These are phyloP conservation scores for Drosophila micromelanica DNA, from an alignment of 1,140 invertebrate genomes.

Conservation along the genomic window DNA sequence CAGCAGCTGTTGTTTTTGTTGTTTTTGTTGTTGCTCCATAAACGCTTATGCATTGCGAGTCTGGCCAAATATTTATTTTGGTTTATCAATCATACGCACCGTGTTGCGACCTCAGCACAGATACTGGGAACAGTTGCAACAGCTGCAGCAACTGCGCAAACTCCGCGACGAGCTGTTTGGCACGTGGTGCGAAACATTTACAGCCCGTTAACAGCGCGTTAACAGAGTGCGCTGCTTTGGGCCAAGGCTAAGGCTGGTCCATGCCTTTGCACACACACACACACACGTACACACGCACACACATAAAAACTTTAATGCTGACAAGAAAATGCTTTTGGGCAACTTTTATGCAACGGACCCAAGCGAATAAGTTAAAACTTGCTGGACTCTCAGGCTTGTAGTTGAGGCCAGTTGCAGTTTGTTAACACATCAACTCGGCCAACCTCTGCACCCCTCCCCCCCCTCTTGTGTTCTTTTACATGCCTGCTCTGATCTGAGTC, in stretches of 20 bases:
- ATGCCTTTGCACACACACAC: conserved; percentile 24
- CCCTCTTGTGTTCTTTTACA: not conserved
- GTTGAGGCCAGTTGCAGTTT: conserved; percentile 37
- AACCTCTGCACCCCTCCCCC: not conserved
- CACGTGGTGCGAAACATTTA: conserved; percentile 58
- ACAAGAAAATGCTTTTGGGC: conserved; percentile 78
- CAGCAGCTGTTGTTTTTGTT: conserved; percentile 15
- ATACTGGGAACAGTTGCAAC: conserved; percentile 65
- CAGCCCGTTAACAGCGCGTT: conserved; percentile 30
- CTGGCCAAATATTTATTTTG: conserved; percentile 81
- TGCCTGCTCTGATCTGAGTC: conserved; percentile 25
- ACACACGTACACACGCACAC: conserved; percentile 21
- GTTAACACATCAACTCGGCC: conserved; percentile 1
- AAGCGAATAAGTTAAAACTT: conserved; percentile 40
- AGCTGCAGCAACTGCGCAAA: conserved; percentile 47
- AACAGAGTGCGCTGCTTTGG: conserved; percentile 41
- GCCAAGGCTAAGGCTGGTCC: conserved; percentile 67
- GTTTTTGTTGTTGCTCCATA: conserved; percentile 30
- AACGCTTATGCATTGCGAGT: conserved; percentile 64
- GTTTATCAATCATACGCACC: conserved; percentile 82
- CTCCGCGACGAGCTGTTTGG: conserved; percentile 57
- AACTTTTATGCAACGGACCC: conserved; percentile 53
- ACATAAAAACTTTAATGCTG: conserved; percentile 54
- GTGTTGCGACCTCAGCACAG: conserved; percentile 38
- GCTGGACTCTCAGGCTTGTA: conserved; percentile 7